A percentile compares a stretch with the other conserved stretches of the same genome.
These are phyloP conservation scores for Malurus elegans DNA, from an alignment of 2,113 vertebrate genomes.

Conservation along the genomic window DNA sequence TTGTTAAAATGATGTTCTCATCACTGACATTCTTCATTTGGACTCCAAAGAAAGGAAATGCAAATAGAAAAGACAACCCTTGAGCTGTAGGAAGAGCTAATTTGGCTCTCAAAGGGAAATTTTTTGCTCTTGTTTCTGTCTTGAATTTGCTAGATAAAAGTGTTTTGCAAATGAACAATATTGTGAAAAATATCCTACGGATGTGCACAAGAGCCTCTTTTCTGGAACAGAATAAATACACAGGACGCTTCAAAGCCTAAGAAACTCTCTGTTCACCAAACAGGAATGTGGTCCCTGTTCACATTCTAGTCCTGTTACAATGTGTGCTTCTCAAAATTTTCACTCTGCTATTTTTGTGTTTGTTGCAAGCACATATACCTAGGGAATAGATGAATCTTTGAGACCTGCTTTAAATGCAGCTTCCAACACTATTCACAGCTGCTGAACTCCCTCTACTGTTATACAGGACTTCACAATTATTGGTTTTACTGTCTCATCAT, in stretches of 20 bases:
- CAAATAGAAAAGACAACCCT: background rate
- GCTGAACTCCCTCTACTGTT: background rate
- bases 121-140: background rate
- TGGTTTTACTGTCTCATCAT: background rate
- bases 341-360: background rate
- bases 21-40: background rate
- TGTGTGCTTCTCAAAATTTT: background rate
- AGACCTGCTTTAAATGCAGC: background rate
- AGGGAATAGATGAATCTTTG: background rate
- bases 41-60: background rate
- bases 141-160: background rate
- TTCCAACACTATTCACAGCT: background rate
- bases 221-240: background rate
- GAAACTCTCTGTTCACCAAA: background rate
- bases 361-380: background rate
- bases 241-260: background rate
- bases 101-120: background rate
- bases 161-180: background rate
- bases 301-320: background rate
- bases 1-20: background rate
- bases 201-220: background rate
- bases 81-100: background rate
- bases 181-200: background rate
- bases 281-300: background rate
- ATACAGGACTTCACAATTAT: background rate